Percentiles rank a stretch among this genome's conserved stretches.
Conservation (phyloP, 2,888 invertebrate species). For the Trileptium ribeirensis region DNA sequence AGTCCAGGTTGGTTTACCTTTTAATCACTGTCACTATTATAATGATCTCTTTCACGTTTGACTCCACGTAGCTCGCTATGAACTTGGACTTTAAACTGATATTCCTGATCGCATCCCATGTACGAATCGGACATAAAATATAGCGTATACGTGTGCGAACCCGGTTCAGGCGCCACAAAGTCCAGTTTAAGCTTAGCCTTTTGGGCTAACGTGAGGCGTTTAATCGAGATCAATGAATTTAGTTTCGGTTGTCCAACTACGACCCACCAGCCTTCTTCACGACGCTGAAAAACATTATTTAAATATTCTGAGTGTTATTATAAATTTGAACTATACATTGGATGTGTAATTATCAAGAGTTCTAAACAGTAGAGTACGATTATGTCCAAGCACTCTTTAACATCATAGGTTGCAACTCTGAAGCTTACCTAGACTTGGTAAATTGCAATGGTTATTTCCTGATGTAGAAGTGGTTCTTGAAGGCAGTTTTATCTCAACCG, state of each 20-base stretch:
- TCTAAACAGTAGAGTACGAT: too few relatives aligned
- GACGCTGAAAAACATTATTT: slow-evolving; percentile 52
- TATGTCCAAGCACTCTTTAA: too few relatives aligned
- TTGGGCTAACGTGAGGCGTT: slow-evolving; percentile 78
- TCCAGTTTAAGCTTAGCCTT: slow-evolving; percentile 78
- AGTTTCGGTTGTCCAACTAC: slow-evolving; percentile 91
- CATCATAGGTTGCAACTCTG: too few relatives aligned
- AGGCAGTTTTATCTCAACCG: too few relatives aligned
- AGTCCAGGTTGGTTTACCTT: too few relatives aligned
- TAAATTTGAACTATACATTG: too few relatives aligned
- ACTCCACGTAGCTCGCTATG: slow-evolving; percentile 23
- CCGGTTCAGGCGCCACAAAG: slow-evolving; percentile 80
- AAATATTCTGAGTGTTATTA: too few relatives aligned
- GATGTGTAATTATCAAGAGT: too few relatives aligned
- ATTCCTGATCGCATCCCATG: slow-evolving; percentile 98
- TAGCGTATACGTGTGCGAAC: slow-evolving; percentile 64
- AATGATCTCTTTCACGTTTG: slow-evolving; percentile 13
- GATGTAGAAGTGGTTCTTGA: too few relatives aligned
- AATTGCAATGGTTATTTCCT: too few relatives aligned
- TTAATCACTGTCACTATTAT: slow-evolving; percentile 19
- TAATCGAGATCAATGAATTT: slow-evolving; percentile 91
- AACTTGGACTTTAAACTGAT: slow-evolving; percentile 65
- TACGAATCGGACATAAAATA: slow-evolving; percentile 99
- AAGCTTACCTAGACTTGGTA: too few relatives aligned
- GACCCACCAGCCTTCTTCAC: slow-evolving; percentile 75